These are phyloP conservation scores for Desmophyllum pertusum DNA, from an alignment of 92 coral and sea anemone genomes.

Conservation along the genomic window DNA sequence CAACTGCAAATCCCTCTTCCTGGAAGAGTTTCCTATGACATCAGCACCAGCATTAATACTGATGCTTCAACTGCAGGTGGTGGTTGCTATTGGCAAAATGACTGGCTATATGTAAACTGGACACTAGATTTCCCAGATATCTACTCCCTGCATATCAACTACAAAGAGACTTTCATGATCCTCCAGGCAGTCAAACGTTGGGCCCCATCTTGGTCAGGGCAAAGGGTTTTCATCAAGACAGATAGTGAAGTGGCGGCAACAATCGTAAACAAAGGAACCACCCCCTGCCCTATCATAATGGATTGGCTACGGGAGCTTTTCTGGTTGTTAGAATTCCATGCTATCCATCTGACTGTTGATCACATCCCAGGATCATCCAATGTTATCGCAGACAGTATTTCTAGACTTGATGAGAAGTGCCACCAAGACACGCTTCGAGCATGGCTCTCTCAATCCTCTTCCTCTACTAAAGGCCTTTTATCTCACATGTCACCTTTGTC, in stretches of 20 bases:
- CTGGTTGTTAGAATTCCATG: constrained; percentile 32
- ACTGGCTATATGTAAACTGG: constrained; percentile 50
- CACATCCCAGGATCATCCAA: constrained; percentile 39
- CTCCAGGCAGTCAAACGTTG: constrained; percentile 39
- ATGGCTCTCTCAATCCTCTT: background rate
- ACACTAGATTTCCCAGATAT: constrained; percentile 31
- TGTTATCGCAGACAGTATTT: constrained; percentile 41
- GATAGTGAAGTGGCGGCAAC: constrained; percentile 37
- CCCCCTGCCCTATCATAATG: constrained; percentile 42
- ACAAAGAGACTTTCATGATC: constrained; percentile 46
- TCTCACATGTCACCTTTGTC: background rate
- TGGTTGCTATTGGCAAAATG: background rate
- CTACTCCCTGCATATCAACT: constrained; percentile 44
- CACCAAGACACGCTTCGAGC: background rate
- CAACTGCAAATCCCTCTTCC: background rate
- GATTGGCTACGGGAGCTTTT: constrained; percentile 33
- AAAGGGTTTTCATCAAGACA: constrained; percentile 19
- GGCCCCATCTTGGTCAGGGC: constrained; percentile 37
- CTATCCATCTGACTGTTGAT: constrained; percentile 5
- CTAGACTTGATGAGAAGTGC: constrained; percentile 28
- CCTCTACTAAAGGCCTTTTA: background rate
- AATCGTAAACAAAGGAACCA: constrained; percentile 50
- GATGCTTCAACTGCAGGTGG: constrained; percentile 17
- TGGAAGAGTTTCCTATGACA: background rate
- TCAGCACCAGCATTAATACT: background rate